Percentiles rank a stretch among this genome's conserved stretches.
phyloP scores from a whole-genome alignment of 2,797 vertebrate genomes.

The Cyprinella venusta region DNA sequence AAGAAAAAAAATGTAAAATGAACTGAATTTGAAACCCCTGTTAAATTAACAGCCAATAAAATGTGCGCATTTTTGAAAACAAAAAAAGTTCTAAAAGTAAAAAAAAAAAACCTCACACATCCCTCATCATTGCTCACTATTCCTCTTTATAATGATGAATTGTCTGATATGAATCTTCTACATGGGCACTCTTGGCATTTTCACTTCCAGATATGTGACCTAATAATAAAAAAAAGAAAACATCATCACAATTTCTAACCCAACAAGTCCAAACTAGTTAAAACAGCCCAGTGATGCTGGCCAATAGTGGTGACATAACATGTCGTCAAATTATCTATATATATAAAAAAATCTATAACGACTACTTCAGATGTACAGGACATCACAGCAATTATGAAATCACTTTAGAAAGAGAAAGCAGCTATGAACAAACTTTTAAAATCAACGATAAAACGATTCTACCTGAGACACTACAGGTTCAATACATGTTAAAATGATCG shows the following conservation, averaged over 20 bases:
- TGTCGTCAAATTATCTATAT: neutral
- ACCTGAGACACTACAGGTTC: neutral
- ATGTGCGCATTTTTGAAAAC: neutral
- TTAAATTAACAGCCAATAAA: neutral
- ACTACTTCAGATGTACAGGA: neutral
- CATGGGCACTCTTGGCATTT: neutral
- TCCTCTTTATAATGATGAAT: neutral
- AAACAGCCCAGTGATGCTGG: neutral
- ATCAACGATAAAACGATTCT: neutral
- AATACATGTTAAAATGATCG: neutral
- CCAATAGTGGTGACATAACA: neutral
- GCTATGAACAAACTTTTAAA: neutral
- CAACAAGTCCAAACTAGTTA: neutral
- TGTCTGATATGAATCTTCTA: neutral
- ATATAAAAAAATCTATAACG: neutral
- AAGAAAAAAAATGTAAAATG: neutral
- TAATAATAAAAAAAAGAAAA: neutral
- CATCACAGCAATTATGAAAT: neutral
- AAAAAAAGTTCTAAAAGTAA: neutral
- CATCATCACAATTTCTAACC: too few species aligned
- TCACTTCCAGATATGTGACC: slow-evolving; percentile 12
- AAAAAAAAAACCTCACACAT: neutral
- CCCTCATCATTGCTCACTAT: neutral
- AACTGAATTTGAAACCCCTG: neutral
- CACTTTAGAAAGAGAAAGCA: neutral